phyloP scores from a whole-genome alignment of 1,140 invertebrate genomes.

The Aphidius gifuensis region DNA sequence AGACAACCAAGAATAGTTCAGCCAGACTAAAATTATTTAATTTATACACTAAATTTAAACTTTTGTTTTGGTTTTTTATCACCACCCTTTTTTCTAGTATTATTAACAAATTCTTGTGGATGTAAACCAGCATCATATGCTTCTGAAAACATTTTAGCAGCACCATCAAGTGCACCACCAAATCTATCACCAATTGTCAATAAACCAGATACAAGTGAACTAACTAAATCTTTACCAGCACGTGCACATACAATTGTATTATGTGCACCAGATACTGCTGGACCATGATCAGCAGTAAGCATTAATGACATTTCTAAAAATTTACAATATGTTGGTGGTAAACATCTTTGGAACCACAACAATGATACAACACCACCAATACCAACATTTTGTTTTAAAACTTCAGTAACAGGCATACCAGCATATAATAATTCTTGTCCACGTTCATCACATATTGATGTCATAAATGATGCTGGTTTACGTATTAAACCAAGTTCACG shows the following conservation, averaged over 20 bases:
- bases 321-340: constrained; percentile 92
- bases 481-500: constrained; percentile 96
- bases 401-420: constrained; percentile 97
- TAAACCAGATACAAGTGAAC: constrained; percentile 91
- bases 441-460: constrained; percentile 97
- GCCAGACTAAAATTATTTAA: too few species aligned
- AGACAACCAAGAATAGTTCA: too few species aligned
- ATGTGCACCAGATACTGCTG: constrained; percentile 97
- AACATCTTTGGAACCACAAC: constrained; percentile 96
- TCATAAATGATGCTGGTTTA: constrained; percentile 99
- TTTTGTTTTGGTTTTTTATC: constrained; percentile 67
- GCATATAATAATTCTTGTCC: constrained; percentile 98
- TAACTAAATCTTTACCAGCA: constrained; percentile 98
- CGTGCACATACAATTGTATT: constrained; percentile 99
- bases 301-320: constrained; percentile 99
- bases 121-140: constrained; percentile 85
- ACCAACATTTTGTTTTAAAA: constrained; percentile 84
- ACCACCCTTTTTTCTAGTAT: constrained; percentile 90
- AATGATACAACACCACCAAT: constrained; percentile 96
- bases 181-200: constrained; percentile 98
- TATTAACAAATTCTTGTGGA: constrained; percentile 98
- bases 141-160: constrained; percentile 85
- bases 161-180: constrained; percentile 95
- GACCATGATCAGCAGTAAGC: constrained; percentile 98
- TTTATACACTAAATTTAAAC: too few species aligned